Evolutionary conservation across 1,140 invertebrate species (phyloP).

Genomic region (Brachionus asplanchnoidis): DNA sequence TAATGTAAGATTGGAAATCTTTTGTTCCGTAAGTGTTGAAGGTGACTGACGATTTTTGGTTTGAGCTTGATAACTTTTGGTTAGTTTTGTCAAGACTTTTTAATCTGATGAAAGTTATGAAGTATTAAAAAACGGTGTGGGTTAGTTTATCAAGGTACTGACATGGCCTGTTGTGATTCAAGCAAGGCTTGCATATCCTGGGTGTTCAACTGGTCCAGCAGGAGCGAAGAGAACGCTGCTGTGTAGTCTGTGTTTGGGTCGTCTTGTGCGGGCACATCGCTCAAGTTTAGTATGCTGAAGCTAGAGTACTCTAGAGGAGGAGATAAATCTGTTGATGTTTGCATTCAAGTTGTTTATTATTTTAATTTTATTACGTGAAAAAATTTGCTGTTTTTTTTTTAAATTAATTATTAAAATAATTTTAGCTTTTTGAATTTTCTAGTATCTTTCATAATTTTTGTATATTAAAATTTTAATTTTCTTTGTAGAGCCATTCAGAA

Average conservation of each 20-base stretch:
- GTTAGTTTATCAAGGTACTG: not conserved
- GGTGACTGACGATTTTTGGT: not conserved
- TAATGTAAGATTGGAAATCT: conserved; percentile 36
- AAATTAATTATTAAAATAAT: conserved; percentile 35
- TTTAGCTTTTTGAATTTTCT: conserved; percentile 16
- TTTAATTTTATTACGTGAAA: not conserved
- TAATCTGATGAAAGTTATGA: not conserved
- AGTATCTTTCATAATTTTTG: conserved; percentile 3
- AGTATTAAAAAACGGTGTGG: not conserved
- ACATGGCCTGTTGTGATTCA: conserved; percentile 9
- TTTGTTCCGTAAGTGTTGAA: not conserved
- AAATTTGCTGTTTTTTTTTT: not conserved
- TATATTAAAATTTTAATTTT: not conserved
- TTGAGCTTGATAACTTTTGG: not conserved
- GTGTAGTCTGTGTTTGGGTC: not conserved
- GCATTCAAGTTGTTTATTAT: not conserved
- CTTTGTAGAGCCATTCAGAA: not conserved
- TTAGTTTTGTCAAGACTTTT: conserved; percentile 5
- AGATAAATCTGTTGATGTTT: not conserved
- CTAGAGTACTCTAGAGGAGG: not conserved
- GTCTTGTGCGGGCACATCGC: not conserved
- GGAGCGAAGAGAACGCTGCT: not conserved
- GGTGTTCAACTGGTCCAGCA: conserved; percentile 4
- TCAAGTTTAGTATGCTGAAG: not conserved
- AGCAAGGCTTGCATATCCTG: conserved; percentile 6